These are phyloP conservation scores for Syngnathoides biaculeatus DNA, from an alignment of 2,113 vertebrate species.

Conservation along the genomic window DNA sequence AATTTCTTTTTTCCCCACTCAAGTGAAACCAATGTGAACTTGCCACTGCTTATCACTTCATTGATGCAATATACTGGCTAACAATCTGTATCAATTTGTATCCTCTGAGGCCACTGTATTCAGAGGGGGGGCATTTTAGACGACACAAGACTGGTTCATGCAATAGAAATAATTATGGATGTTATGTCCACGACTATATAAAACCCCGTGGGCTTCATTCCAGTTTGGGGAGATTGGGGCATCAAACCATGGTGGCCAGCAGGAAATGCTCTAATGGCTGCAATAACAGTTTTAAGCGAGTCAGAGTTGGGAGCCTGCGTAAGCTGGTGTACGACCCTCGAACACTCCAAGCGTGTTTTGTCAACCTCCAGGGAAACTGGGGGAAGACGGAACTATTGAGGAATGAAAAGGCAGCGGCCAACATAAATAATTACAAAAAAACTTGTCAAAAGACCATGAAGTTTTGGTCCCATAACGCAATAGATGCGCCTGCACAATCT, in stretches of 20 bases:
- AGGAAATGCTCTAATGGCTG: background rate
- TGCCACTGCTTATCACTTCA: conserved; percentile 7
- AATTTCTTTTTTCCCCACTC: background rate
- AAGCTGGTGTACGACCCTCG: background rate
- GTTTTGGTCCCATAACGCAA: background rate
- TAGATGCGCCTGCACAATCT: background rate
- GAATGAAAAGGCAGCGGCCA: background rate
- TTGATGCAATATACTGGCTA: conserved; percentile 4
- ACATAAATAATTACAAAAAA: background rate
- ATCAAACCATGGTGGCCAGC: background rate
- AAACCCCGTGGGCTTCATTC: background rate
- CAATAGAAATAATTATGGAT: conserved; percentile 6
- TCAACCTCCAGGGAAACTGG: background rate
- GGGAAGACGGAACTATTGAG: background rate
- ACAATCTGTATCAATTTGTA: conserved; percentile 12
- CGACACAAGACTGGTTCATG: conserved; percentile 1
- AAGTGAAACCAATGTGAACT: background rate
- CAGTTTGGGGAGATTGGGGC: background rate
- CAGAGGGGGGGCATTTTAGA: conserved; percentile 13
- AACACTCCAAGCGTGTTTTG: background rate
- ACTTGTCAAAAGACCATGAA: background rate
- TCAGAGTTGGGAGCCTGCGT: background rate
- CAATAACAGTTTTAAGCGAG: conserved; percentile 6
- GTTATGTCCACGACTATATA: background rate
- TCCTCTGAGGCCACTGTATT: background rate